phyloP scores from a whole-genome alignment of 2,888 invertebrate genomes.

The Leptogaster cylindrica region DNA sequence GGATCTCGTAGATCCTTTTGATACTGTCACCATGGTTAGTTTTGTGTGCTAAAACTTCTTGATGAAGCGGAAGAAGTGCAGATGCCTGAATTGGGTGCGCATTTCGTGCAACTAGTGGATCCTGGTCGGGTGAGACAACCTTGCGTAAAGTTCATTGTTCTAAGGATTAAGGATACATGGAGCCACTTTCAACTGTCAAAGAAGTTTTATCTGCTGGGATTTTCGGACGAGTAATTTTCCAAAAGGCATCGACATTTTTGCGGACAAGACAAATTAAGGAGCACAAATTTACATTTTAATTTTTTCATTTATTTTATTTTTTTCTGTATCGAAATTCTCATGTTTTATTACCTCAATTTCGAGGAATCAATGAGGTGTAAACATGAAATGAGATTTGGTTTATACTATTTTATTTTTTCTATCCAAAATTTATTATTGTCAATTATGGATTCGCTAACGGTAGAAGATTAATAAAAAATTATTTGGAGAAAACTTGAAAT shows the following conservation, averaged over 20 bases:
- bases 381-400: too few relatives aligned
- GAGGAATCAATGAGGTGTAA: too few relatives aligned
- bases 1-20: constrained; percentile 21
- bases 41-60: constrained; percentile 26
- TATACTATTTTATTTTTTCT: too few relatives aligned
- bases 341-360: too few relatives aligned
- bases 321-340: too few relatives aligned
- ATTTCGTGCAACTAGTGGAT: constrained; percentile 31
- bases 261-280: constrained; percentile 28
- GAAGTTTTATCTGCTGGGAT: constrained; percentile 11
- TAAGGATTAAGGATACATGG: constrained; percentile 12
- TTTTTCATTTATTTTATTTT: too few relatives aligned
- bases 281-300: constrained; percentile 26
- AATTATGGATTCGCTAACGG: too few relatives aligned
- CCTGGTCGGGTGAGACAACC: background rate
- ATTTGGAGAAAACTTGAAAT: too few relatives aligned
- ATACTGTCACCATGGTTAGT: constrained; percentile 14
- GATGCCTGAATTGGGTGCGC: constrained; percentile 15
- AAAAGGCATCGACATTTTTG: constrained; percentile 16
- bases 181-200: constrained; percentile 26
- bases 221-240: constrained; percentile 19
- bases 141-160: constrained; percentile 30
- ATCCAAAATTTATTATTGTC: too few relatives aligned
- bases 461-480: too few relatives aligned
- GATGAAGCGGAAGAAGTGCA: constrained; percentile 33